A percentile compares a stretch with the other conserved stretches of the same genome.
These are phyloP conservation scores for Drosophila nannoptera DNA, from an alignment of 1,140 invertebrate species.

Conservation along the genomic window DNA sequence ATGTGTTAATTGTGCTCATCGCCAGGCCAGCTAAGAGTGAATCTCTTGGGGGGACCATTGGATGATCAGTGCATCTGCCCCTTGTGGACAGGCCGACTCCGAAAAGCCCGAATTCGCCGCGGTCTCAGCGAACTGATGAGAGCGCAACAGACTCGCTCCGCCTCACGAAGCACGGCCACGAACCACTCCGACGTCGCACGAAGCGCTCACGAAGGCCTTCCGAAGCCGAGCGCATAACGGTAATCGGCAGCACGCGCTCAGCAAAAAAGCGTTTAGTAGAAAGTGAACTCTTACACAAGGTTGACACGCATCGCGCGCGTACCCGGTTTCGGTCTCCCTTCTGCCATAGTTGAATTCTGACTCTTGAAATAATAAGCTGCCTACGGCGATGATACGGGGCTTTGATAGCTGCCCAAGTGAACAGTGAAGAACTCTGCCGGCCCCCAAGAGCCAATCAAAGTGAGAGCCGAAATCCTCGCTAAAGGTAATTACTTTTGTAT, in stretches of 20 bases:
- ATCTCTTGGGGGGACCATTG: too few relatives aligned
- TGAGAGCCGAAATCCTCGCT: too few relatives aligned
- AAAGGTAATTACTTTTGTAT: too few relatives aligned
- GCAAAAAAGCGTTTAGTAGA: conserved; percentile 73
- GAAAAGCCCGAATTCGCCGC: conserved; percentile 4
- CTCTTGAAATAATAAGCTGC: too few relatives aligned
- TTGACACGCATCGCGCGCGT: conserved; percentile 75
- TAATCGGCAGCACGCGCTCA: conserved; percentile 46
- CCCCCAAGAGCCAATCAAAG: too few relatives aligned
- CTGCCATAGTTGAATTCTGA: background rate
- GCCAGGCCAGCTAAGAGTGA: too few relatives aligned
- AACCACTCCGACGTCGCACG: conserved; percentile 9
- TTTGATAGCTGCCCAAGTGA: too few relatives aligned
- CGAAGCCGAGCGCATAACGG: conserved; percentile 25
- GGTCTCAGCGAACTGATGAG: conserved; percentile 2
- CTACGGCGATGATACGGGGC: too few relatives aligned
- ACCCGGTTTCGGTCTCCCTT: conserved; percentile 19
- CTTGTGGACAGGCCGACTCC: background rate
- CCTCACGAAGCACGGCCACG: conserved; percentile 9
- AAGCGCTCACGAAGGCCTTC: conserved; percentile 23
- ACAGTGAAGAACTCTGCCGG: too few relatives aligned
- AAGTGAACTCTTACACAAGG: conserved; percentile 75
- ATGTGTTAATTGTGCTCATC: too few relatives aligned
- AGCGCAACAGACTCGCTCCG: conserved; percentile 13
- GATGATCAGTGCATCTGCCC: background rate